Base-by-base conservation (phyloP, 1,140 invertebrate species). In the Drosophila miranda region DNA sequence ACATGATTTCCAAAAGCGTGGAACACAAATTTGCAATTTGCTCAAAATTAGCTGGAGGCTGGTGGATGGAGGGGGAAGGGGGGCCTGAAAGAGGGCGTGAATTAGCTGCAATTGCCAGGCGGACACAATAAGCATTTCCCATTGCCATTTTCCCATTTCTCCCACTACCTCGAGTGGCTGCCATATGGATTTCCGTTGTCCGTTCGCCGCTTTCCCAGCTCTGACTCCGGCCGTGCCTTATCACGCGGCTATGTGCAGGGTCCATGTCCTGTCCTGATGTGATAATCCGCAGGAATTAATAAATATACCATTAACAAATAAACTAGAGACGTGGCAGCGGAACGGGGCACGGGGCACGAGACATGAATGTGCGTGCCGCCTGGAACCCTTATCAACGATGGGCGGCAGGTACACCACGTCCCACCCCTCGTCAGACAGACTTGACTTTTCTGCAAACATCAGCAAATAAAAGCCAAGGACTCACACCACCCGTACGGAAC, bases 281-380 rank as follows among this genome's bases (percentile, higher is more conserved):
- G 89, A 90, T 90, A 90, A 90, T 90, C 89, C 89, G 75, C 78
- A 90, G 89, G 89, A 90, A 90, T 90, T 90, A 90, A 90, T 90
- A 90, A 90, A 90, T 90, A 90, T 89, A 90, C 89, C 89, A 90
- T 90, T 90, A 90, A 89, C 89, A 90, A 90, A 90, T 90, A 90
- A 90, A 90, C 89, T 90, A 90, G 78, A 86, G 82, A 19, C 44
- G 34, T 9, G 19, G 44, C 1, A 14, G 4, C 9, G 43, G 5
- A 14, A 38, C 46, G 23, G 30, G 68, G 30, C 28, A 5, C 13
- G 19, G 21, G 41, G 26, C 30, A 34, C 30, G 30, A 3, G 30
- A 1, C 34, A 11, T 13, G n/a, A 0, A 28, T 56, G 66, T 68
- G 50, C 62, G 66, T 68, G 66, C 50, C 66, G 64, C 63, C 23